phyloP scores from a whole-genome alignment of 2,113 vertebrate genomes.

The Percopsis transmontana region DNA sequence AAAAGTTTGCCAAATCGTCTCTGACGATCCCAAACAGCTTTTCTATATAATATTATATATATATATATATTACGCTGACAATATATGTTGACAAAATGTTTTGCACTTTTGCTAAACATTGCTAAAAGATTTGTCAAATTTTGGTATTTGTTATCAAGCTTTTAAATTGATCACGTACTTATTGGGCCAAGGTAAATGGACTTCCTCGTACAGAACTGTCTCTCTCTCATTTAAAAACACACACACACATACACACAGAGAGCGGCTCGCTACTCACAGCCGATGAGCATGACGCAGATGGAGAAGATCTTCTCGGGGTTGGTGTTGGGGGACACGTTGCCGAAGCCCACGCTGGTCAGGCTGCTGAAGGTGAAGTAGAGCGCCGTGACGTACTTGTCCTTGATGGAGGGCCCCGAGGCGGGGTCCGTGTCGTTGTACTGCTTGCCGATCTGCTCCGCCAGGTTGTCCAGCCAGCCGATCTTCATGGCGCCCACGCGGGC shows the following conservation, averaged over 20 bases:
- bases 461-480: constrained; percentile 97
- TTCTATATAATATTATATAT: too few relatives aligned
- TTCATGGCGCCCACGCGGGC: constrained; percentile 65
- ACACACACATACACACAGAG: background rate
- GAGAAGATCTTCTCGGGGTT: constrained; percentile 99
- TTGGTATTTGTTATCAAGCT: too few relatives aligned
- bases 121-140: too few relatives aligned
- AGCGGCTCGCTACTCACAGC: constrained; percentile 85
- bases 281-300: constrained; percentile 99
- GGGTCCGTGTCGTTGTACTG: constrained; percentile 87
- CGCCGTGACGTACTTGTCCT: constrained; percentile 97
- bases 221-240: too few relatives aligned
- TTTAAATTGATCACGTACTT: too few relatives aligned
- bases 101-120: too few relatives aligned
- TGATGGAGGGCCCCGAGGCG: constrained; percentile 88
- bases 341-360: constrained; percentile 97
- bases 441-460: constrained; percentile 95
- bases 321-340: constrained; percentile 97
- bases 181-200: too few relatives aligned
- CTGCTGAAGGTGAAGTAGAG: constrained; percentile 99
- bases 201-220: too few relatives aligned
- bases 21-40: too few relatives aligned
- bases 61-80: too few relatives aligned
- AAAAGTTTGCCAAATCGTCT: too few relatives aligned
- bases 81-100: too few relatives aligned